Base-by-base conservation (phyloP, 1,140 invertebrate genomes). In the Octopus bimaculoides region DNA sequence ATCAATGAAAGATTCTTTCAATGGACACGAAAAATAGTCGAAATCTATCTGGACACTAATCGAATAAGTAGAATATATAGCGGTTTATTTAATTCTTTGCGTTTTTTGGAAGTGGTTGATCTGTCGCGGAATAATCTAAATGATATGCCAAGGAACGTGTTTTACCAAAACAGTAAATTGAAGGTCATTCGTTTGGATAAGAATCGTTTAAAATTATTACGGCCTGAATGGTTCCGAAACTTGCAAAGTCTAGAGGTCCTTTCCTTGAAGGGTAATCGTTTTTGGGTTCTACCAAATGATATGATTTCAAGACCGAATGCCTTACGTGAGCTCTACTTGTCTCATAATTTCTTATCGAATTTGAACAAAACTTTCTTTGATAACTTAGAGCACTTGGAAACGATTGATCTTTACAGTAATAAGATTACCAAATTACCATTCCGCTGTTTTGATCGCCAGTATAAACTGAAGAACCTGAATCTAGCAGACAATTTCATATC, bases 111-210 rank as follows among this genome's bases (percentile, higher is more conserved):
- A 54, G 77, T 81, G 20, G 77, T 84, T 52, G 81, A 82, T 74
- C 75, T 84, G n/a, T 82, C 83, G 9, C 69, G 79, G 53, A 84
- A 83, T 77, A 75, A 79, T 17, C 80, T 83, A n/a, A 76, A 55
- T 14, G 78, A 77, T 52, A 76, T 83, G 12, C 56, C 73, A 41
- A 78, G 78, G 53, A 77, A 77, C 52, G 73, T 83, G n/a, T 83
- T 83, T 69, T 78, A 80, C 14, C 52, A 61, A 4, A 76, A 75
- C 74, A 54, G 52, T 52, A 78, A 82, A 66, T 74, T 83, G 6
- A 26, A 83, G n/a, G 77, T 80, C 17, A 41, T 83, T 20, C 52
- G 78, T 17, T 54, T 83, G 4, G 80, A 78, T n/a, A 79, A 81
- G 54, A 83, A 83, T 56, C 77, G 77, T 52, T 71, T 83, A n/a